phyloP scores from a whole-genome alignment of 2,113 vertebrate genomes.

The Atherinomorus stipes region DNA sequence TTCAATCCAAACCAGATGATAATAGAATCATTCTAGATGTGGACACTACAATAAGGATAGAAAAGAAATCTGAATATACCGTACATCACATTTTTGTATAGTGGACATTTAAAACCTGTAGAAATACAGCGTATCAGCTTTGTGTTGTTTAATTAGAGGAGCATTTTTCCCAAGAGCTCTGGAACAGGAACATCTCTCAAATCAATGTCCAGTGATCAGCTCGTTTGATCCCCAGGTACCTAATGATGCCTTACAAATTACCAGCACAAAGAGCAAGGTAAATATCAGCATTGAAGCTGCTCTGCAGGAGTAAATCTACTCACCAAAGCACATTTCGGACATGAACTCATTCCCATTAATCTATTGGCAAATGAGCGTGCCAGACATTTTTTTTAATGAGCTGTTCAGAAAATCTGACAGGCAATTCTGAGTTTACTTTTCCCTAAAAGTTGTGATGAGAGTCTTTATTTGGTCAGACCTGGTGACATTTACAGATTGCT shows the following conservation, averaged over 20 bases:
- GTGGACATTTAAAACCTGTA: neutral
- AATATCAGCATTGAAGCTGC: conserved; percentile 33
- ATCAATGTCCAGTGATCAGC: conserved; percentile 25
- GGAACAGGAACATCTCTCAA: conserved; percentile 39
- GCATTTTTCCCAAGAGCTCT: conserved; percentile 28
- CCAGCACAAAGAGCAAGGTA: conserved; percentile 35
- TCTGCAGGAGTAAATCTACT: conserved; percentile 1
- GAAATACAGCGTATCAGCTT: neutral
- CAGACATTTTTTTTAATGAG: neutral
- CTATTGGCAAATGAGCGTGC: neutral
- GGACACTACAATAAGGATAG: neutral
- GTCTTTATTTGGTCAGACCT: too few relatives aligned
- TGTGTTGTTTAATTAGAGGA: conserved; percentile 58
- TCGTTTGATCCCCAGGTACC: conserved; percentile 36
- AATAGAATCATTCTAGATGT: neutral
- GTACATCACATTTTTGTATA: too few relatives aligned
- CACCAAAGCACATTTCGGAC: conserved; percentile 3
- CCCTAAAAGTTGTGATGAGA: too few relatives aligned
- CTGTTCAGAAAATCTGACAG: too few relatives aligned
- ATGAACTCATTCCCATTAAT: neutral
- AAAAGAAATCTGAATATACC: neutral
- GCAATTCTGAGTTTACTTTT: too few relatives aligned
- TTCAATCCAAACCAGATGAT: neutral
- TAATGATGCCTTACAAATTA: conserved; percentile 44
- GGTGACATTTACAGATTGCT: too few relatives aligned